These are phyloP conservation scores for Sebastes itinus DNA, from an alignment of 2,797 vertebrate species.

Conservation along the genomic window DNA sequence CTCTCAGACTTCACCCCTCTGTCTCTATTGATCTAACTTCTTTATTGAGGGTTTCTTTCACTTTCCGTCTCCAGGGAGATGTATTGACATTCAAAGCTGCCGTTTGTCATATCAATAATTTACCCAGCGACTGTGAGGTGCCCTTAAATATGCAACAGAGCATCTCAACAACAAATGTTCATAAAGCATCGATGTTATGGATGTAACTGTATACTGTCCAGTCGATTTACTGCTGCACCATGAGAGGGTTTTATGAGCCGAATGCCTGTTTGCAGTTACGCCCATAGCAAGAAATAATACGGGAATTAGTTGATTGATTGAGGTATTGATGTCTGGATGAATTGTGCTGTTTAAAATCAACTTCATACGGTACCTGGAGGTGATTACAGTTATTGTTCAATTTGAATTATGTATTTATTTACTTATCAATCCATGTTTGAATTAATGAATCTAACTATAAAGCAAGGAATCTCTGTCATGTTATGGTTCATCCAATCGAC, in stretches of 20 bases:
- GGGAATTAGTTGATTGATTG: neutral
- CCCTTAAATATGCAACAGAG: constrained; percentile 44
- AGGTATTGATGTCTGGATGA: neutral
- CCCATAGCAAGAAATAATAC: neutral
- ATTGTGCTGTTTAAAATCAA: constrained; percentile 10
- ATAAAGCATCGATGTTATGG: constrained; percentile 3
- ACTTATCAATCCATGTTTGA: neutral
- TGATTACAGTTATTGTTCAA: neutral
- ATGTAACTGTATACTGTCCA: neutral
- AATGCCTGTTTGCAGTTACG: neutral
- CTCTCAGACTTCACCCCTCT: neutral
- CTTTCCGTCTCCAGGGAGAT: constrained; percentile 41
- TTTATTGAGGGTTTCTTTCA: constrained; percentile 2
- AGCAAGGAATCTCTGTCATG: neutral
- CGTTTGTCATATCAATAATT: constrained; percentile 75
- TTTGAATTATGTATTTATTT: neutral
- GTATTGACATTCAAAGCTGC: constrained; percentile 70
- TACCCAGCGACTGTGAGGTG: constrained; percentile 40
- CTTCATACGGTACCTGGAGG: neutral
- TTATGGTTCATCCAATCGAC: too few relatives aligned
- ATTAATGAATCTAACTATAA: neutral
- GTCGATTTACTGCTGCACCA: neutral
- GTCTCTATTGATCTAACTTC: constrained; percentile 37
- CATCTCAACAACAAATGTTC: constrained; percentile 22
- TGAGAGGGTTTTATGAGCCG: neutral